A percentile compares a stretch with the other conserved stretches of the same genome.
phyloP scores from a whole-genome alignment of 1,140 invertebrate species.

The Caenorhabditis remanei region DNA sequence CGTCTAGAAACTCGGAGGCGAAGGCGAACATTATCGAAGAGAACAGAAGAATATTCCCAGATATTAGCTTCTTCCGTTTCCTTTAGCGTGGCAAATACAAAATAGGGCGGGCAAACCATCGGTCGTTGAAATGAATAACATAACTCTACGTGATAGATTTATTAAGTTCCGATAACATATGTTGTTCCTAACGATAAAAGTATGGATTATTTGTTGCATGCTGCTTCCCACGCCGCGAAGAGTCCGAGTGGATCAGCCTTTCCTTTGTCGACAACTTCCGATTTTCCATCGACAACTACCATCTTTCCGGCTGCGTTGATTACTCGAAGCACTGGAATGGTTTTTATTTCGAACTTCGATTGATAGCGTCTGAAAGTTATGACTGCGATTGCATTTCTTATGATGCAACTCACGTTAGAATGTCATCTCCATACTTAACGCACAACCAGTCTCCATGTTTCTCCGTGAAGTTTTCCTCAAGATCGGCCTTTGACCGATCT shows the following conservation, averaged over 20 bases:
- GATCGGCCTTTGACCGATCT: slow-evolving; percentile 50
- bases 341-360: slow-evolving; percentile 73
- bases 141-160: background rate
- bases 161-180: background rate
- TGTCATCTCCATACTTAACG: slow-evolving; percentile 41
- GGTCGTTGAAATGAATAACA: background rate
- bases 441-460: slow-evolving; percentile 53
- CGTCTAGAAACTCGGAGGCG: slow-evolving; percentile 2
- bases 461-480: slow-evolving; percentile 39
- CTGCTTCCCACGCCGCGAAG: slow-evolving; percentile 30
- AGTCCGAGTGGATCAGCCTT: slow-evolving; percentile 36
- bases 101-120: slow-evolving; percentile 1
- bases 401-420: background rate
- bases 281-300: slow-evolving; percentile 74
- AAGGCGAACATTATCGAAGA: background rate
- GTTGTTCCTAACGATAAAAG: background rate
- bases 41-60: background rate
- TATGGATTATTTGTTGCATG: slow-evolving; percentile 49
- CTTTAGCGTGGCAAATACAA: slow-evolving; percentile 5
- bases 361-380: slow-evolving; percentile 70
- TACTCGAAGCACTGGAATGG: slow-evolving; percentile 73
- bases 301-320: slow-evolving; percentile 76
- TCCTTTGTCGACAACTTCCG: slow-evolving; percentile 68
- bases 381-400: background rate
- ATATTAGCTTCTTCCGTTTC: background rate